Conservation (phyloP, 1,140 invertebrate genomes). For the Ceratina japonica region DNA sequence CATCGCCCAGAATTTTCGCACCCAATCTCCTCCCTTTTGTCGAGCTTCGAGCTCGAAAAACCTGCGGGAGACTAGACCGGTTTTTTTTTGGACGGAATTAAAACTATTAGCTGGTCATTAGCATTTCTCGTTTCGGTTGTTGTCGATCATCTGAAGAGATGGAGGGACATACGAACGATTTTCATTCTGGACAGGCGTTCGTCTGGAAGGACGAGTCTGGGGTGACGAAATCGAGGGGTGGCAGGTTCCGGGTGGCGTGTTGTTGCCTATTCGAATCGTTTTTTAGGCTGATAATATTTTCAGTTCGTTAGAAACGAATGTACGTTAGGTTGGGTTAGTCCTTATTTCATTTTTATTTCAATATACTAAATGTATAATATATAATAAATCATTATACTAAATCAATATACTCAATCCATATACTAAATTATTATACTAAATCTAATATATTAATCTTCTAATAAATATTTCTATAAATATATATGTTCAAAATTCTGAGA, state of each 20-base stretch:
- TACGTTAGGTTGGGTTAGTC: background rate
- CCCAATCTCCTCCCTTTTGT: slow-evolving; percentile 24
- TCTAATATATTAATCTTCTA: too few relatives aligned
- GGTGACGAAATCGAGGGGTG: slow-evolving; percentile 65
- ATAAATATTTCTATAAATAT: too few relatives aligned
- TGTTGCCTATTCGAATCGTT: slow-evolving; percentile 24
- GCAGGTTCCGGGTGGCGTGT: slow-evolving; percentile 64
- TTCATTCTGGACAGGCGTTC: slow-evolving; percentile 76
- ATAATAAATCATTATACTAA: too few relatives aligned
- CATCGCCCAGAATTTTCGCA: slow-evolving; percentile 42
- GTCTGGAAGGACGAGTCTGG: slow-evolving; percentile 71
- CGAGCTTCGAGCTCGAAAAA: background rate
- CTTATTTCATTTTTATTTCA: too few relatives aligned
- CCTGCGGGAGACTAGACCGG: background rate
- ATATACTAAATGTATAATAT: too few relatives aligned
- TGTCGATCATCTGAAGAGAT: slow-evolving; percentile 63
- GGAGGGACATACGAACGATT: slow-evolving; percentile 58
- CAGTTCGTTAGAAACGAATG: background rate
- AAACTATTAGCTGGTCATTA: slow-evolving; percentile 69
- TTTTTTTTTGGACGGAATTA: slow-evolving; percentile 9
- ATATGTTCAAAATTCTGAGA: too few relatives aligned
- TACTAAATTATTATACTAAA: too few relatives aligned
- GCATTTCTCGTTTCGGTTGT: slow-evolving; percentile 56
- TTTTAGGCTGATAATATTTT: background rate
- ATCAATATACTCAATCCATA: too few relatives aligned